Conservation (phyloP, 2,113 vertebrate genomes). For the Hymenochirus boettgeri region DNA sequence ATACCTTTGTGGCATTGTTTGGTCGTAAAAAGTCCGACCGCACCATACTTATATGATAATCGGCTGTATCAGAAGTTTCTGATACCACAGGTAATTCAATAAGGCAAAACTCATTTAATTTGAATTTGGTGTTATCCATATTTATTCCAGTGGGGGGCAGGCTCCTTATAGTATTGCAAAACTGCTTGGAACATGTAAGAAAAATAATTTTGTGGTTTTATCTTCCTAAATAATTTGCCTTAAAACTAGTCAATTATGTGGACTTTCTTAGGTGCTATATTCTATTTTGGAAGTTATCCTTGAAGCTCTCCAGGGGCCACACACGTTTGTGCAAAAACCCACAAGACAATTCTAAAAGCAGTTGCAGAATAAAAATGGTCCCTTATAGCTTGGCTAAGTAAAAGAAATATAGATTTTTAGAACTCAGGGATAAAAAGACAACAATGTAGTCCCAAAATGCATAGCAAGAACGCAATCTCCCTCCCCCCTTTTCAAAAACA, state of each 20-base stretch:
- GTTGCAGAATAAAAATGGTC: conserved; percentile 13
- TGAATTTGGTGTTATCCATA: too few species aligned
- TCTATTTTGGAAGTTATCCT: not conserved
- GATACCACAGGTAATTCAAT: too few species aligned
- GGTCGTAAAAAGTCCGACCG: too few species aligned
- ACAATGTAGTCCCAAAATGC: not conserved
- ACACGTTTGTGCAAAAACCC: conserved; percentile 9
- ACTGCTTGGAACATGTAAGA: not conserved
- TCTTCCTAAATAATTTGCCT: not conserved
- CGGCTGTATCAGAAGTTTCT: too few species aligned
- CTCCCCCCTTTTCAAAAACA: too few species aligned
- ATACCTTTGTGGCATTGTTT: too few species aligned
- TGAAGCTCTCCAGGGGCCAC: conserved; percentile 12
- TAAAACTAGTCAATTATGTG: not conserved
- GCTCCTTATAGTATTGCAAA: not conserved
- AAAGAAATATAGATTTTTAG: conserved; percentile 14
- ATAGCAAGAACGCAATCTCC: conserved; percentile 12
- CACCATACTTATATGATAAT: too few species aligned
- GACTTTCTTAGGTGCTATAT: not conserved
- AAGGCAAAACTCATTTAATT: too few species aligned
- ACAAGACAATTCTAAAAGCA: conserved; percentile 25
- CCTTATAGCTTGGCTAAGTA: not conserved
- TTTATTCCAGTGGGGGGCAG: not conserved
- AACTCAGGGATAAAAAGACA: not conserved
- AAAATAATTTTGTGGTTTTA: not conserved